Evolutionary conservation across 2,888 invertebrate species (phyloP).

Genomic region (Dorcus parallelipipedus): DNA sequence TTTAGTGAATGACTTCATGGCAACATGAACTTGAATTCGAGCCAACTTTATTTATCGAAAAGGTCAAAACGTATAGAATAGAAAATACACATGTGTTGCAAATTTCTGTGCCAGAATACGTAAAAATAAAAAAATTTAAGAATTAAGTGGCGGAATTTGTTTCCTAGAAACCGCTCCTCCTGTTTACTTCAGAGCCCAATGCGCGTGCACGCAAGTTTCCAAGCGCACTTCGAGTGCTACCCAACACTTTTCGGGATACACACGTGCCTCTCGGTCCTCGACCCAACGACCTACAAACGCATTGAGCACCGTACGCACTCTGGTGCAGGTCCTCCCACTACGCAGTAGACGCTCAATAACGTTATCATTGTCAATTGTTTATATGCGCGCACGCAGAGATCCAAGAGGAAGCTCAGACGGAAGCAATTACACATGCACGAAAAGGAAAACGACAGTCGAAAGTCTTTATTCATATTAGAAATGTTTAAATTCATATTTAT

Average conservation of each 20-base stretch:
- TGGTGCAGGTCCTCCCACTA: background rate
- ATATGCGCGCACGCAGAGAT: background rate
- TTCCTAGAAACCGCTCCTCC: no score
- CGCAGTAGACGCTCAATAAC: background rate
- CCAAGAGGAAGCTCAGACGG: background rate
- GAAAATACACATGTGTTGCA: no score
- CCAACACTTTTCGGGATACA: conserved; percentile 18
- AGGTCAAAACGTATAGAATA: no score
- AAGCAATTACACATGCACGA: background rate
- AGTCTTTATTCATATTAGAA: no score
- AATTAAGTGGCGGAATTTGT: no score
- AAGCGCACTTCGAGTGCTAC: background rate
- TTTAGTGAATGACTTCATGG: no score
- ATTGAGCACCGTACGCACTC: conserved; percentile 8
- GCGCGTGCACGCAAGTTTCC: background rate
- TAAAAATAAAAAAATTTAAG: no score
- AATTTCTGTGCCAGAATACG: no score
- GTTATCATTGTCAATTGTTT: background rate
- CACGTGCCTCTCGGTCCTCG: conserved; percentile 38
- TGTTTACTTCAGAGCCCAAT: no score
- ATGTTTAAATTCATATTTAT: no score
- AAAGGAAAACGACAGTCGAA: background rate
- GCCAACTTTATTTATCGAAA: no score
- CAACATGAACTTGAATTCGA: no score
- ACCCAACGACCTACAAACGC: conserved; percentile 39